A percentile compares a stretch with the other conserved stretches of the same genome.
phyloP scores from a whole-genome alignment of 2,888 invertebrate genomes.

The Boloria selene region DNA sequence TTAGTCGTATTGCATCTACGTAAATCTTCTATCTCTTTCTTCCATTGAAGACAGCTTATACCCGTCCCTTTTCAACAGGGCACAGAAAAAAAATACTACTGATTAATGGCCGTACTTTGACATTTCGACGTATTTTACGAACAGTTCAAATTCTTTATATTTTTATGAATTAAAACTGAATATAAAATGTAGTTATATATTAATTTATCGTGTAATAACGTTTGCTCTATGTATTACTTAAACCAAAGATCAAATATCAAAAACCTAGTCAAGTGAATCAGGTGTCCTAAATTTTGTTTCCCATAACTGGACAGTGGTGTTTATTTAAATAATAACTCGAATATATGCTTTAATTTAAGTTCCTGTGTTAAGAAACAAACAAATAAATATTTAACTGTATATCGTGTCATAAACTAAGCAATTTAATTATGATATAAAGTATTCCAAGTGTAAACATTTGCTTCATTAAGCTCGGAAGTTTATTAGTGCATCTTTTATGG shows the following conservation, averaged over 20 bases:
- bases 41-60: constrained; percentile 39
- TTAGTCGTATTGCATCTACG: constrained; percentile 28
- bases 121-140: constrained; percentile 58
- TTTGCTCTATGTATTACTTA: constrained; percentile 11
- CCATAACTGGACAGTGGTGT: neutral
- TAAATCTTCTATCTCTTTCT: constrained; percentile 50
- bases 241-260: constrained; percentile 30
- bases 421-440: neutral
- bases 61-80: constrained; percentile 52
- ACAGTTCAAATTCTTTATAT: constrained; percentile 38
- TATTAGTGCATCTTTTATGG: constrained; percentile 10
- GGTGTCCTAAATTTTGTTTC: constrained; percentile 22
- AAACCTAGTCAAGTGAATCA: constrained; percentile 29
- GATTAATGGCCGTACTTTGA: constrained; percentile 70
- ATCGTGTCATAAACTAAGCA: neutral
- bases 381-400: neutral
- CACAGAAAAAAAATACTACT: constrained; percentile 52
- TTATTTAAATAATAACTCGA: constrained; percentile 8
- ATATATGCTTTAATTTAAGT: neutral
- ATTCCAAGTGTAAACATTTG: constrained; percentile 4
- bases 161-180: constrained; percentile 53
- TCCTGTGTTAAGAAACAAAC: neutral
- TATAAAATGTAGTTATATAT: constrained; percentile 47
- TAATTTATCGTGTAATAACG: constrained; percentile 21
- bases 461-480: constrained; percentile 1